Evolutionary conservation across 2,113 vertebrate species (phyloP), one percentile per base, ranked within the genome.

Genomic region (Cynoglossus semilaevis): DNA sequence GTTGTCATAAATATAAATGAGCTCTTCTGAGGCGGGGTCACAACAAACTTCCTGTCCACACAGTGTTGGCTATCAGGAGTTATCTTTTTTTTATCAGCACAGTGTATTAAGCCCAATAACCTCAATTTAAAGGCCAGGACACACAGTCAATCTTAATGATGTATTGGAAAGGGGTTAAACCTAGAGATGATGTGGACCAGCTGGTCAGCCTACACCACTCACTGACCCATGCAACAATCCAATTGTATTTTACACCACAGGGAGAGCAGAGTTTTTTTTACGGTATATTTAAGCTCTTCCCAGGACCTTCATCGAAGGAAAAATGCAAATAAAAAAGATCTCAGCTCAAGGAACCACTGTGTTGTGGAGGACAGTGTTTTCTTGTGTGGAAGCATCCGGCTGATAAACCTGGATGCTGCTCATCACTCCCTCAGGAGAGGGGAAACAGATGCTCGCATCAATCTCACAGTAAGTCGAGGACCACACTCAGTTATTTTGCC

Each of bases 1-100:
- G 66, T 82, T 87, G 84, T 85, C 83, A 90, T 85, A 88, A 90
- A 90, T 89, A 88, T 86, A 82, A 87, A 85, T 85, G 63, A 82
- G 80, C 49, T 69, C 71, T 78, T 82, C 60, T 70, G 58, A 77
- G 76, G 69, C 49, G 46, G 59, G 43, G 60, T 50, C n/a, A 17
- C 76, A 58, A 57, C 70, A 67, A 58, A 55, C 76, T 61, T 64
- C 69, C 52, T 81, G 83, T 85, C 70, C 66, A 63, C 57, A 70
- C 47, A 57, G 50, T 66, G 73, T 64, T 46, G 45, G 59, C 70
- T 83, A 70, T 75, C 80, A 77, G 67, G 59, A 75, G 79, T 85
- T 29, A 2, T 29, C 22, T 29, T 6, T 29, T 6, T 29, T 29
- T 85, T 80, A 87, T 87, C 68, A 77, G 67, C 5, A 5, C 49